phyloP scores from a whole-genome alignment of 2,888 invertebrate genomes.

The Sinohyriopsis cumingii region DNA sequence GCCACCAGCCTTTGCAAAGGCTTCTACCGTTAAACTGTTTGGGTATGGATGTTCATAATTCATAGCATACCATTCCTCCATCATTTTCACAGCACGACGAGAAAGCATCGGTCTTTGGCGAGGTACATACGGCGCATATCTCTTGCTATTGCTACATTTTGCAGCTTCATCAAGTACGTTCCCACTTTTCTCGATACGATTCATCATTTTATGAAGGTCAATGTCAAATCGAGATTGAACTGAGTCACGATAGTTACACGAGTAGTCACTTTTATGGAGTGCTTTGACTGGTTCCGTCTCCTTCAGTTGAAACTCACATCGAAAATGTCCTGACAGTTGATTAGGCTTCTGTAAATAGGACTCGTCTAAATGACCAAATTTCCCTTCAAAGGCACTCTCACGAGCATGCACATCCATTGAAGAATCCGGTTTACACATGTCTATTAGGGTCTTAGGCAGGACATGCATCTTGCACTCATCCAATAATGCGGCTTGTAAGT shows the following conservation, averaged over 20 bases:
- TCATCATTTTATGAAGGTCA: conserved; percentile 42
- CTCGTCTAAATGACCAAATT: conserved; percentile 26
- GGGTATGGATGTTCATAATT: conserved; percentile 62
- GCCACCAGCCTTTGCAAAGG: conserved; percentile 44
- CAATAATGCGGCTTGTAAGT: conserved; percentile 29
- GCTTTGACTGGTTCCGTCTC: conserved; percentile 39
- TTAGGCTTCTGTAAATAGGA: conserved; percentile 35
- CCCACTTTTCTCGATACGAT: conserved; percentile 39
- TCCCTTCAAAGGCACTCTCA: conserved; percentile 32
- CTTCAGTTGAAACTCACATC: conserved; percentile 38
- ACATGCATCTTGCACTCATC: conserved; percentile 27
- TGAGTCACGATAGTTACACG: conserved; percentile 29
- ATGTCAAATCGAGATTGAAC: conserved; percentile 48
- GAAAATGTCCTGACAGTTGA: conserved; percentile 36
- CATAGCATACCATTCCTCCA: conserved; percentile 55
- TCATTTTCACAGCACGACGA: conserved; percentile 38
- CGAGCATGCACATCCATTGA: conserved; percentile 29
- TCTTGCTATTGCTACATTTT: conserved; percentile 14
- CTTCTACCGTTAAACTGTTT: conserved; percentile 30
- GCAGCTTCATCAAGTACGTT: conserved; percentile 27
- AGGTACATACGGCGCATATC: too few species aligned
- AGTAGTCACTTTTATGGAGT: conserved; percentile 31
- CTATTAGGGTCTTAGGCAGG: conserved; percentile 35
- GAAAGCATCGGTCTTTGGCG: conserved; percentile 36
- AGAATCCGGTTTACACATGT: conserved; percentile 20